phyloP scores from a whole-genome alignment of 2,888 invertebrate genomes.

The Caenorhabditis macrosperma region DNA sequence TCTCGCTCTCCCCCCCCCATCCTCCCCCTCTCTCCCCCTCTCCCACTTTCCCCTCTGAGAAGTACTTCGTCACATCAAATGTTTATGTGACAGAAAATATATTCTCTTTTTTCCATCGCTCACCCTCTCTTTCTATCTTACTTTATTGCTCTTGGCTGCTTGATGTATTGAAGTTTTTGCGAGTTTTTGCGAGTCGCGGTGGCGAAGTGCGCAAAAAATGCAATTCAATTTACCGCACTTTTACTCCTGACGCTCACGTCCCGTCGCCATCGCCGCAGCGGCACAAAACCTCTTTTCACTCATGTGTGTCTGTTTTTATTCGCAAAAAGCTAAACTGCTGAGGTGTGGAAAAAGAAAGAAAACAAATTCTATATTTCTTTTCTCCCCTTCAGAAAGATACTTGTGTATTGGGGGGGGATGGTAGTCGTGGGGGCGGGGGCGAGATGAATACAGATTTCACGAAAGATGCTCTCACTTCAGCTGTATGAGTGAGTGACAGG shows the following conservation, averaged over 20 bases:
- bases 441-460: background rate
- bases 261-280: background rate
- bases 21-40: background rate
- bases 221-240: slow-evolving; percentile 62
- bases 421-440: background rate
- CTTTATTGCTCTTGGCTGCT: slow-evolving; percentile 48
- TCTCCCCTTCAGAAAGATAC: too few relatives aligned
- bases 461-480: slow-evolving; percentile 7
- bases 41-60: slow-evolving; percentile 23
- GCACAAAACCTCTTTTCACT: slow-evolving; percentile 10
- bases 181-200: slow-evolving; percentile 20
- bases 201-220: slow-evolving; percentile 33
- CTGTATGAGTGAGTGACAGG: slow-evolving; percentile 19
- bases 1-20: slow-evolving; percentile 18
- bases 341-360: background rate
- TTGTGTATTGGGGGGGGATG: too few relatives aligned
- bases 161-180: slow-evolving; percentile 53
- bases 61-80: slow-evolving; percentile 58
- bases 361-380: background rate
- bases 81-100: slow-evolving; percentile 58
- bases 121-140: slow-evolving; percentile 40
- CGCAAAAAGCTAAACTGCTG: background rate
- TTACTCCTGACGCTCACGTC: slow-evolving; percentile 29
- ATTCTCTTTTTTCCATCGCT: slow-evolving; percentile 52
- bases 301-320: background rate